Evolutionary conservation across 2,113 vertebrate genomes (phyloP), one percentile per base, ranked within the genome.

Genomic region (Centropus bengalensis): DNA sequence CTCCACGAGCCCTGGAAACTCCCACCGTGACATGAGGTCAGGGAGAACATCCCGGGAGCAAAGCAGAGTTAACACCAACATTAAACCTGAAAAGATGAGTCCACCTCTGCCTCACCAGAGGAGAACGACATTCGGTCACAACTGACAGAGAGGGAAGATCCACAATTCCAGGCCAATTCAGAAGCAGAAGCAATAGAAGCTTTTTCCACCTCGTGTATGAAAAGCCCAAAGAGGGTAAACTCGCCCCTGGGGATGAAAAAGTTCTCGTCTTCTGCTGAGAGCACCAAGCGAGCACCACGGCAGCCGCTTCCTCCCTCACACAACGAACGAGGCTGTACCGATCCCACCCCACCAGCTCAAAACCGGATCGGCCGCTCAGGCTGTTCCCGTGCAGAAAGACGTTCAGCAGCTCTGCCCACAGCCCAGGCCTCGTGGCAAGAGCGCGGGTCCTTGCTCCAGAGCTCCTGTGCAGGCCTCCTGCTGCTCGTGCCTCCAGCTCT

Each of bases 201-300:
- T 55, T 81, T 87, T 84, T 74, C 83, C 74, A 96, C 67, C 52
- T 74, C 94, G 44, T 58, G 23, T 33, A 73, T 13, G 17, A 90
- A 94, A 89, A 86, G 83, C 59, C 82, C 33, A 45, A 26, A 83
- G 79, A 95, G 83, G 91, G n/a, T 74, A 94, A 97, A 89, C 89
- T 86, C 89, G 86, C 69, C 91, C 92, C 89, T 73, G 67, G 74
- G 52, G 55, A 91, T 51, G 42, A 56, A 59, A 64, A 95, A 89
- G 59, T 59, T 95, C 93, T 97, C 91, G 80, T 63, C 69, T 77
- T 51, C 30, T 64, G 42, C 38, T 60, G 36, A 36, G 36, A 36
- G 36, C 36, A 36, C 36, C 36, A 36, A 76, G 54, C 79, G 81
- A 56, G 58, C 16, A 82, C 49, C 69, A 73, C 96, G 67, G 71